Conservation (phyloP, 2,797 vertebrate species). For the Megaceryle alcyon region DNA sequence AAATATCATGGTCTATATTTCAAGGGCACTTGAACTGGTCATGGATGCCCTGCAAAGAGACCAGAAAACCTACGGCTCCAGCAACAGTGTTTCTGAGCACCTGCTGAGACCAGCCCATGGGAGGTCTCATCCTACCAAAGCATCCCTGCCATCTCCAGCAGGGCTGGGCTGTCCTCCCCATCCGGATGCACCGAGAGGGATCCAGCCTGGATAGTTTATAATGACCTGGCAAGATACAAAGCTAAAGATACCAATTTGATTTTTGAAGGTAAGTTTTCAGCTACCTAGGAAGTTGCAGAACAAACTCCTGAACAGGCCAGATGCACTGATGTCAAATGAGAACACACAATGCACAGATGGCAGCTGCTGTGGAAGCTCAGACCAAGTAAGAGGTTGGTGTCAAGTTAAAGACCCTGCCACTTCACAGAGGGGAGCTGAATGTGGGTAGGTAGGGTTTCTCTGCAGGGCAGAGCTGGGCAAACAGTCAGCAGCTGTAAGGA, state of each 20-base stretch:
- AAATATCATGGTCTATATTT: not conserved
- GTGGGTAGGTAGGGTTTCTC: not conserved
- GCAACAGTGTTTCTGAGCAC: not conserved
- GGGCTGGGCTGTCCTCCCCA: not conserved
- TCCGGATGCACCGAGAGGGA: not conserved
- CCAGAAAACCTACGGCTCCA: not conserved
- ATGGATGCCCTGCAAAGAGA: not conserved
- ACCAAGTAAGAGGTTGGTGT: accelerated
- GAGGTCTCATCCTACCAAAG: not conserved
- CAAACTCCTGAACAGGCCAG: not conserved
- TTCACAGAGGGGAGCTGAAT: not conserved
- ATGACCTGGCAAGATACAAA: not conserved
- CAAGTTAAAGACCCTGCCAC: not conserved
- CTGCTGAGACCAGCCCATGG: not conserved
- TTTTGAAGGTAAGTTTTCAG: not conserved
- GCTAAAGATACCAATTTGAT: not conserved
- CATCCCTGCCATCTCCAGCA: not conserved
- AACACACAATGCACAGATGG: not conserved
- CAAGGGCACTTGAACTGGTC: not conserved
- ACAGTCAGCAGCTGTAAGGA: not conserved
- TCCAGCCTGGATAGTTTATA: not conserved
- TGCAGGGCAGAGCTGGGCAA: not conserved
- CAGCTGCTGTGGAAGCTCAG: not conserved
- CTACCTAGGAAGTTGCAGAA: not conserved
- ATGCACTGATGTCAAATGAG: not conserved